A percentile compares a stretch with the other conserved stretches of the same genome.
These are phyloP conservation scores for Cartodere bifasciata DNA, from an alignment of 2,888 invertebrate genomes.

Conservation along the genomic window DNA sequence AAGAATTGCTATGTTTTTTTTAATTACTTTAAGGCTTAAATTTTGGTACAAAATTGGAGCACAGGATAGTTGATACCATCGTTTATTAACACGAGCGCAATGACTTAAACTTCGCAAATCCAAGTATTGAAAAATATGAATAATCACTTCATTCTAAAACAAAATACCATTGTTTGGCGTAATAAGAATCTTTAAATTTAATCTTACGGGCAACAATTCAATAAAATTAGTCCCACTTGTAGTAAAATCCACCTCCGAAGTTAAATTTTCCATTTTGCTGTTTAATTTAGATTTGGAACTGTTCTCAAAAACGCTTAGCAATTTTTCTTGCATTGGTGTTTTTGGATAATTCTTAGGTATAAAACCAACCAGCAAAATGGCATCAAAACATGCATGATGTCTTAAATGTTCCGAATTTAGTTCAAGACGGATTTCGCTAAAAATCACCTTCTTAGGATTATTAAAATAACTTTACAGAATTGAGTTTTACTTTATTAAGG, in stretches of 20 bases:
- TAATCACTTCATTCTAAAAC: constrained; percentile 69
- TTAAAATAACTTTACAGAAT: not conserved
- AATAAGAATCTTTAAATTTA: too few relatives aligned
- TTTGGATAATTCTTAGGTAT: too few relatives aligned
- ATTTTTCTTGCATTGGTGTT: too few relatives aligned
- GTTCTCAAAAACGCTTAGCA: too few relatives aligned
- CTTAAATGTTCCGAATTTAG: constrained; percentile 69
- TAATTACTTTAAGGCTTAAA: constrained; percentile 54
- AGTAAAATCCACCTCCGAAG: too few relatives aligned
- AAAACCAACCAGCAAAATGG: constrained; percentile 65
- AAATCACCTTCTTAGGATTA: constrained; percentile 16
- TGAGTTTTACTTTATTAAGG: constrained; percentile 40
- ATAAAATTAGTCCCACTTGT: too few relatives aligned
- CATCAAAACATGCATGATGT: constrained; percentile 83
- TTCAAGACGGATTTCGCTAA: constrained; percentile 68
- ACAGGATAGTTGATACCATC: constrained; percentile 56
- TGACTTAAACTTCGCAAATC: constrained; percentile 67
- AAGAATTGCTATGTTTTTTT: too few relatives aligned
- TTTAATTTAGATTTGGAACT: too few relatives aligned
- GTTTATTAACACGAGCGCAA: constrained; percentile 62
- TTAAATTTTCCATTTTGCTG: too few relatives aligned
- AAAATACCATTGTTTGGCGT: constrained; percentile 10
- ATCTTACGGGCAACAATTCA: too few relatives aligned
- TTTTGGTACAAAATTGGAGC: constrained; percentile 68
- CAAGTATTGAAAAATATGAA: constrained; percentile 66